Conservation (phyloP, 92 coral and sea anemone species). For the Heteractis magnifica region DNA sequence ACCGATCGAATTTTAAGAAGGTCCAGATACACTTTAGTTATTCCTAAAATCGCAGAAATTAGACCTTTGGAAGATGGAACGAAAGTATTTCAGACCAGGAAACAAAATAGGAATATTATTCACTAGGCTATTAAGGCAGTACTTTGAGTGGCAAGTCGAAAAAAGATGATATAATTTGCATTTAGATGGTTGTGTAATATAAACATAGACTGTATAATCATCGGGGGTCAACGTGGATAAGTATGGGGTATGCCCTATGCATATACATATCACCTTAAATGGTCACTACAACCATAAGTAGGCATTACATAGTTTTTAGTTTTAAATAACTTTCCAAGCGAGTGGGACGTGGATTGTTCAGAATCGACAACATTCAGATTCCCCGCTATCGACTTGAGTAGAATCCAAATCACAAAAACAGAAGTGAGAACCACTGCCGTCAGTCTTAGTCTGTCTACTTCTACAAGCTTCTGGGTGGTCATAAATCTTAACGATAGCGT, state of each 20-base stretch:
- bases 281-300: background rate
- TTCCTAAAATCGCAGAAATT: background rate
- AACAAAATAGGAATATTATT: background rate
- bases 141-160: background rate
- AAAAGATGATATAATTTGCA: background rate
- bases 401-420: background rate
- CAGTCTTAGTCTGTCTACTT: background rate
- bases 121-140: background rate
- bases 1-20: background rate
- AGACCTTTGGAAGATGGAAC: background rate
- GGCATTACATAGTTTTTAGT: background rate
- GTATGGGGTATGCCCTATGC: background rate
- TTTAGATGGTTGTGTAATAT: background rate
- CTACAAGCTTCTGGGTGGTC: background rate
- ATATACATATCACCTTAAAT: background rate
- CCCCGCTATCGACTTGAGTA: background rate
- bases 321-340: background rate
- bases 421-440: background rate
- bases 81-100: background rate
- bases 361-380: background rate
- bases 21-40: background rate
- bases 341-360: background rate
- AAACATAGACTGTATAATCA: background rate
- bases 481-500: background rate
- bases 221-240: constrained; percentile 1